Evolutionary conservation across 2,888 invertebrate genomes (phyloP).

Genomic region (Capitulum mitella): DNA sequence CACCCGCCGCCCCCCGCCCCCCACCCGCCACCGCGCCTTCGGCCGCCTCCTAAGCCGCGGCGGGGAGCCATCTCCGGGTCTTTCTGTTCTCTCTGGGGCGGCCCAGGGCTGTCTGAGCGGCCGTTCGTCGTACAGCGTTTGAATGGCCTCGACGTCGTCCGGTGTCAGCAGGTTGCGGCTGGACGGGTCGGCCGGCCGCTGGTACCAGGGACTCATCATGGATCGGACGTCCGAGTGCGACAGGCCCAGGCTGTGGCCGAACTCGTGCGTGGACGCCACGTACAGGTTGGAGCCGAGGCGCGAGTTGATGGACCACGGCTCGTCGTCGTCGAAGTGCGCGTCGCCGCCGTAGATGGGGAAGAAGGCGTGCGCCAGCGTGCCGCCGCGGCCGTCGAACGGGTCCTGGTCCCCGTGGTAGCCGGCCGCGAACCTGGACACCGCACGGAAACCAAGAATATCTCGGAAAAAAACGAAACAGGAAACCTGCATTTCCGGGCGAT

Average conservation of each 20-base stretch:
- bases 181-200: neutral
- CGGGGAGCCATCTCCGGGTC: too few relatives aligned
- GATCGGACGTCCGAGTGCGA: constrained; percentile 85
- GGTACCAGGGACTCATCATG: constrained; percentile 56
- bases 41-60: too few relatives aligned
- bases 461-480: too few relatives aligned
- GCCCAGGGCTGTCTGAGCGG: too few relatives aligned
- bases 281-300: constrained; percentile 70
- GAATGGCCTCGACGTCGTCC: neutral
- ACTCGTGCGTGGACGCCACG: constrained; percentile 94
- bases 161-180: neutral
- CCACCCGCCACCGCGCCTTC: too few relatives aligned
- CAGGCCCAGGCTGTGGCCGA: constrained; percentile 91
- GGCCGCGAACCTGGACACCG: constrained; percentile 67
- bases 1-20: too few relatives aligned
- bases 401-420: constrained; percentile 93
- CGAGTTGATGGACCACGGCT: constrained; percentile 74
- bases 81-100: too few relatives aligned
- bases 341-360: constrained; percentile 96
- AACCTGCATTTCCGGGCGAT: too few relatives aligned
- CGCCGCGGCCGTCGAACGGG: constrained; percentile 91
- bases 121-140: neutral
- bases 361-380: constrained; percentile 92
- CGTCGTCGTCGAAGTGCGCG: constrained; percentile 95
- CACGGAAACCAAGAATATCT: too few relatives aligned